Percentiles rank a stretch among this genome's conserved stretches.
These are phyloP conservation scores for Oscheius sp. DNA, from an alignment of 2,888 invertebrate genomes.

Conservation along the genomic window DNA sequence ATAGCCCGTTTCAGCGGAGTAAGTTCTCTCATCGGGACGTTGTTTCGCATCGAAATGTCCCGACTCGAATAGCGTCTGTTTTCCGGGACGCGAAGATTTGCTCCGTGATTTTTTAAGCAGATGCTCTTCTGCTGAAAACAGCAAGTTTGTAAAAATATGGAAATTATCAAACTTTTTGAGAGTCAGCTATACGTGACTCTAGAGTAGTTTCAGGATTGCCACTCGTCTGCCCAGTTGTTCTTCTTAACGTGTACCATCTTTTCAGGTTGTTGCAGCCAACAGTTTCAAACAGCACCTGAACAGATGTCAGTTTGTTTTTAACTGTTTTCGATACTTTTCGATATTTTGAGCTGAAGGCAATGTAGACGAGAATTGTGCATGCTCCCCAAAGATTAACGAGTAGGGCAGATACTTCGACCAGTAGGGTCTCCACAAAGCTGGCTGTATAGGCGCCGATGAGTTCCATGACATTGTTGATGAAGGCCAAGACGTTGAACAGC, in stretches of 20 bases:
- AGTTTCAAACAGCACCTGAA: conserved; percentile 24
- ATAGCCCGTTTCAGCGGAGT: conserved; percentile 15
- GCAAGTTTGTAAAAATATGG: too few relatives aligned
- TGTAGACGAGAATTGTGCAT: conserved; percentile 28
- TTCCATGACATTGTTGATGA: conserved; percentile 68
- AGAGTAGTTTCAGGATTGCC: conserved; percentile 7
- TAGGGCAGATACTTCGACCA: conserved; percentile 53
- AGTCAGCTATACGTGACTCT: conserved; percentile 3
- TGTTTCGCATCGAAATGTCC: conserved; percentile 7
- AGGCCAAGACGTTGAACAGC: conserved; percentile 67
- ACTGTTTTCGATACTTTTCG: background rate
- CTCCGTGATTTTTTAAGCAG: conserved; percentile 8
- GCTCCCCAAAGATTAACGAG: conserved; percentile 30
- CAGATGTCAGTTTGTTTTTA: background rate
- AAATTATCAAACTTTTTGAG: conserved; percentile 9
- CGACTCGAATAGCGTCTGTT: conserved; percentile 20
- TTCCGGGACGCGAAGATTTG: conserved; percentile 17
- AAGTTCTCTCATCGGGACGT: conserved; percentile 10
- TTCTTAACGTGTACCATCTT: conserved; percentile 20
- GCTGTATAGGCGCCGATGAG: conserved; percentile 44
- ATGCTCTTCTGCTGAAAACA: conserved; percentile 20
- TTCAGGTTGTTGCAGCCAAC: conserved; percentile 20
- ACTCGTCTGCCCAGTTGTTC: conserved; percentile 23
- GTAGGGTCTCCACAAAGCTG: conserved; percentile 52
- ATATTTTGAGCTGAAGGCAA: conserved; percentile 30